Percentiles rank a stretch among this genome's conserved stretches.
These are phyloP conservation scores for Neogale vison DNA, from an alignment of 2,113 vertebrate genomes.

Conservation along the genomic window DNA sequence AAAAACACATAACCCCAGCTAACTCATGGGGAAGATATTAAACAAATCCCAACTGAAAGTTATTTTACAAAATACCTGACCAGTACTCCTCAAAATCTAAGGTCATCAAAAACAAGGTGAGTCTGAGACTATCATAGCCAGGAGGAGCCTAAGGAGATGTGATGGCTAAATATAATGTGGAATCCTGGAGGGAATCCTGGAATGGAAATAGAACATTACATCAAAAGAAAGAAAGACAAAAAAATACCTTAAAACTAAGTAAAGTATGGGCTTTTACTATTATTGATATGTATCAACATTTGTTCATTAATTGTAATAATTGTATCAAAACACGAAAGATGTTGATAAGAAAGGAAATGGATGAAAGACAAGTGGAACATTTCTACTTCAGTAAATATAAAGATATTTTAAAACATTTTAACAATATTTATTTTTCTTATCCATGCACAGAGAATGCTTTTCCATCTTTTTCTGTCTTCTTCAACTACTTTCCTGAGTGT, in stretches of 20 bases:
- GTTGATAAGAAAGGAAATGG: neutral
- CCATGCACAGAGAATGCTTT: no score
- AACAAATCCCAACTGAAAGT: neutral
- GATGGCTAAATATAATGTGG: neutral
- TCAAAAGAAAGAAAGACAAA: neutral
- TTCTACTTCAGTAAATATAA: neutral
- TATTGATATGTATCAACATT: neutral
- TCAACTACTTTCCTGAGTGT: no score
- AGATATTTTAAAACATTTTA: neutral
- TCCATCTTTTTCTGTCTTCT: no score
- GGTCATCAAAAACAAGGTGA: neutral
- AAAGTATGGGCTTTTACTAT: neutral
- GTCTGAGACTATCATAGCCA: neutral
- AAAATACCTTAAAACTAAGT: neutral
- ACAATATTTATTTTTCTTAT: neutral
- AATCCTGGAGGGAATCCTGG: neutral
- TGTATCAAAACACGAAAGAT: neutral
- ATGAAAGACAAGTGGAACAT: neutral
- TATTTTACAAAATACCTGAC: neutral
- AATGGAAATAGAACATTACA: neutral
- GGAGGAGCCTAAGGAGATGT: neutral
- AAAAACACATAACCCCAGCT: neutral
- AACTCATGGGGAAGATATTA: neutral
- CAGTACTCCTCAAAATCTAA: neutral
- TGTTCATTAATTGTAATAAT: neutral